Percentiles rank a stretch among this genome's conserved stretches.
These are phyloP conservation scores for Crioceris asparagi DNA, from an alignment of 2,888 invertebrate species.

Conservation along the genomic window DNA sequence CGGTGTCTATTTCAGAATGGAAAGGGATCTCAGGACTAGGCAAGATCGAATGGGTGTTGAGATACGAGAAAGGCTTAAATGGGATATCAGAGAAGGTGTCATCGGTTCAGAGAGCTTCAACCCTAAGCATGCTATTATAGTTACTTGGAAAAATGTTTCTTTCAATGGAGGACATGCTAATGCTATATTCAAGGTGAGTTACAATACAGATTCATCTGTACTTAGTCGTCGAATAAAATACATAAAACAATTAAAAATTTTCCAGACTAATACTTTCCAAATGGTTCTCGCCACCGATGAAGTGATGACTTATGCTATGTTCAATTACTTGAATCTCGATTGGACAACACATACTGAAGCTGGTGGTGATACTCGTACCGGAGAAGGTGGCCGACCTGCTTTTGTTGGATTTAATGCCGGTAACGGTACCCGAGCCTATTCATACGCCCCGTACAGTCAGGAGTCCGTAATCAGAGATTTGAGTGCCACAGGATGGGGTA, in stretches of 20 bases:
- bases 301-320: constrained; percentile 87
- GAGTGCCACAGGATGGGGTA: constrained; percentile 75
- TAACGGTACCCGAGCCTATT: constrained; percentile 80
- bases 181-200: constrained; percentile 20
- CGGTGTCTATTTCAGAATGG: constrained; percentile 72
- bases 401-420: constrained; percentile 95
- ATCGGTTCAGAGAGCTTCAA: constrained; percentile 84
- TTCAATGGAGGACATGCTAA: constrained; percentile 70
- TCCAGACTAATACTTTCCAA: constrained; percentile 90
- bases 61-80: constrained; percentile 71
- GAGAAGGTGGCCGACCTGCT: constrained; percentile 80
- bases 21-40: constrained; percentile 58
- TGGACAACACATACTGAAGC: constrained; percentile 91
- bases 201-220: neutral
- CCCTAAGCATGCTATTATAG: constrained; percentile 81
- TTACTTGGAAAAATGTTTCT: constrained; percentile 95
- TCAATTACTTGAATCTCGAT: constrained; percentile 83
- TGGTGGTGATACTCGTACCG: constrained; percentile 76
- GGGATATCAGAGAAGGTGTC: constrained; percentile 84
- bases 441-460: constrained; percentile 86
- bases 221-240: neutral
- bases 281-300: constrained; percentile 86
- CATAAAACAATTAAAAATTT: too few relatives aligned
- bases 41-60: constrained; percentile 78
- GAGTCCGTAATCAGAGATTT: constrained; percentile 73